A percentile compares a stretch with the other conserved stretches of the same genome.
These are phyloP conservation scores for Metallyticus violacea DNA, from an alignment of 2,888 invertebrate genomes.

Conservation along the genomic window DNA sequence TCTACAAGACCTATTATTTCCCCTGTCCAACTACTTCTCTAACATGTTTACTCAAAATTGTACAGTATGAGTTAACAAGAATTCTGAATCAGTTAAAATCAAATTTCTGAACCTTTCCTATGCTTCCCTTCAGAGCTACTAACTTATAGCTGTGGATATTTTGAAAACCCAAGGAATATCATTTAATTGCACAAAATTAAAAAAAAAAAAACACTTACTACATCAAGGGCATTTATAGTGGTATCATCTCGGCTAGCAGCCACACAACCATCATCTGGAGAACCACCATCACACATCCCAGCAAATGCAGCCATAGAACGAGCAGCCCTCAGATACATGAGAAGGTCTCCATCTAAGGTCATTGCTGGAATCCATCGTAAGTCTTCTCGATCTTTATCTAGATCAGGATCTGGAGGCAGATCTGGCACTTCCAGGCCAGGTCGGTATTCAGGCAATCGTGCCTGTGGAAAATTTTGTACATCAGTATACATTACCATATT, in stretches of 20 bases:
- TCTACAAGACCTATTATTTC: no score
- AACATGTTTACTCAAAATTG: no score
- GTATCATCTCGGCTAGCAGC: slow-evolving; percentile 97
- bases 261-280: slow-evolving; percentile 94
- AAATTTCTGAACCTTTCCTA: no score
- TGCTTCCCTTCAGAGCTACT: no score
- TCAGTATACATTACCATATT: not conserved
- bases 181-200: no score
- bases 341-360: slow-evolving; percentile 88
- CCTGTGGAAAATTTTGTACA: slow-evolving; percentile 45
- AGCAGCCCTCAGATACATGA: slow-evolving; percentile 96
- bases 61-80: no score
- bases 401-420: slow-evolving; percentile 51
- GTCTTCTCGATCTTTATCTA: slow-evolving; percentile 71
- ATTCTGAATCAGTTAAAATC: no score
- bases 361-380: slow-evolving; percentile 93
- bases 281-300: slow-evolving; percentile 97
- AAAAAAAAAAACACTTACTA: slow-evolving; percentile 54
- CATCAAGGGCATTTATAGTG: slow-evolving; percentile 94
- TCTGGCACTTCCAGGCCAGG: slow-evolving; percentile 44
- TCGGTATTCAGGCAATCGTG: slow-evolving; percentile 60
- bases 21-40: no score
- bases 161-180: no score
- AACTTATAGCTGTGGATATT: no score
- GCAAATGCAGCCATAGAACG: slow-evolving; percentile 98